Base-by-base conservation (phyloP, 1,140 invertebrate species). In the Ephestia elutella region DNA sequence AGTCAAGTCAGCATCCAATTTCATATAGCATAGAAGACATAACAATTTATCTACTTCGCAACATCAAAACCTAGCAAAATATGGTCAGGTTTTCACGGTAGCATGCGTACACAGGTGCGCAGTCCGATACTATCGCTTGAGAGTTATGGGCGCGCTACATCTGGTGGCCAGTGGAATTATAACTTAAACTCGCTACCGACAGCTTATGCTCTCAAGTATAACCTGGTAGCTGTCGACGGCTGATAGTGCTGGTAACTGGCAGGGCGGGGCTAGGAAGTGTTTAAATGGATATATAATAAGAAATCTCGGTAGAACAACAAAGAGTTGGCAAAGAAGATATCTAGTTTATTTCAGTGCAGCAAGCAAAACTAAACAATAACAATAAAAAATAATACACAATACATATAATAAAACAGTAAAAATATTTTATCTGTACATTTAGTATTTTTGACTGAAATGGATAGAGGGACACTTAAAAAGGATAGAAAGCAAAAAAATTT, bases 21-120 rank as follows among this genome's bases (percentile, higher is more conserved):
- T n/a, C n/a, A 25, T 25, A 25, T 25, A 25, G n/a, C n/a, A n/a
- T n/a, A n/a, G n/a, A n/a, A n/a, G 1, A 32, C 1, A 32, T 32
- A 32, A 32, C 30, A 32, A 8, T 32, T 32, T 25, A 25, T 25
- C 21, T 25, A 3, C 7, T 25, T 32, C 11, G 30, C 30, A 32
- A 32, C 11, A 32, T 32, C 30, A 32, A 32, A 32, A 32, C 11
- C n/a, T 5, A 44, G 15, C 13, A 44, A 44, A 44, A 17, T 44
- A 44, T n/a, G 38, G 11, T 7, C 32, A 10, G 11, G 11, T 4
- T 38, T 38, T 38, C 4, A 44, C n/a, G 15, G 38, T 44, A 44
- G 38, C 38, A 15, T 44, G 38, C 38, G 38, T 44, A 44, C 38
- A 44, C 38, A 44, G 38, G 38, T 44, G 38, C 38, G 38, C 38